Percentiles rank a stretch among this genome's conserved stretches.
Evolutionary conservation across 37 sponge, comb jelly and placozoan species (phyloP).

Genomic region (Mnemiopsis leidyi): DNA sequence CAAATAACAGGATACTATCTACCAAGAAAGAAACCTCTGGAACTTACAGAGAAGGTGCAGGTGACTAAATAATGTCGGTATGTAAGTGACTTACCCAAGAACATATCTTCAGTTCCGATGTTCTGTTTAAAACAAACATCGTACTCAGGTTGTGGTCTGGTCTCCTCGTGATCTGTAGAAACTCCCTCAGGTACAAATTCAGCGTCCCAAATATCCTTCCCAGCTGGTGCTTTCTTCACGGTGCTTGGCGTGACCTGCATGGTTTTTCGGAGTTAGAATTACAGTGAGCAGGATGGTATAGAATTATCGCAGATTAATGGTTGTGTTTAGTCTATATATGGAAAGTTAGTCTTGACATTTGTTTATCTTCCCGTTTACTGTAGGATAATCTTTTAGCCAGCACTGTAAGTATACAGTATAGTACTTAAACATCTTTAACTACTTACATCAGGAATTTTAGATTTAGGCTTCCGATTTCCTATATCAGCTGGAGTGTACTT

Average conservation of each 20-base stretch:
- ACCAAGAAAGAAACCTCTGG: neutral
- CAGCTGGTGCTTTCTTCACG: slow-evolving; percentile 26
- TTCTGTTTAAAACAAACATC: slow-evolving; percentile 50
- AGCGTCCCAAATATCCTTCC: slow-evolving; percentile 56
- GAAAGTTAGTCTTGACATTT: too few species aligned
- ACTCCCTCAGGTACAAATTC: slow-evolving; percentile 56
- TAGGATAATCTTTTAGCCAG: too few species aligned
- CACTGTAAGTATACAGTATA: too few species aligned
- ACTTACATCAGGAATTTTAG: slow-evolving; percentile 60
- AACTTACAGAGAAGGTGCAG: too few species aligned
- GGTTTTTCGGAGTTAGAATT: too few species aligned
- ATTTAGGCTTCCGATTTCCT: slow-evolving; percentile 26
- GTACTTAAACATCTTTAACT: too few species aligned
- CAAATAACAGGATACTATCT: neutral
- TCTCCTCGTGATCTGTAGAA: neutral
- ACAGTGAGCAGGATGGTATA: too few species aligned
- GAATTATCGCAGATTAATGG: too few species aligned
- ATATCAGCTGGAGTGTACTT: slow-evolving; percentile 27
- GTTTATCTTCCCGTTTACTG: too few species aligned
- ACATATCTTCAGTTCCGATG: slow-evolving; percentile 39
- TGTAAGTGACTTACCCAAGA: slow-evolving; percentile 19
- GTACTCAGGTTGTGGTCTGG: slow-evolving; percentile 40
- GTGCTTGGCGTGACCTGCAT: slow-evolving; percentile 53
- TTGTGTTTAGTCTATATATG: too few species aligned
- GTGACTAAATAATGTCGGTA: too few species aligned